phyloP scores from a whole-genome alignment of 2,888 invertebrate species.

The Apotomis turbidana region DNA sequence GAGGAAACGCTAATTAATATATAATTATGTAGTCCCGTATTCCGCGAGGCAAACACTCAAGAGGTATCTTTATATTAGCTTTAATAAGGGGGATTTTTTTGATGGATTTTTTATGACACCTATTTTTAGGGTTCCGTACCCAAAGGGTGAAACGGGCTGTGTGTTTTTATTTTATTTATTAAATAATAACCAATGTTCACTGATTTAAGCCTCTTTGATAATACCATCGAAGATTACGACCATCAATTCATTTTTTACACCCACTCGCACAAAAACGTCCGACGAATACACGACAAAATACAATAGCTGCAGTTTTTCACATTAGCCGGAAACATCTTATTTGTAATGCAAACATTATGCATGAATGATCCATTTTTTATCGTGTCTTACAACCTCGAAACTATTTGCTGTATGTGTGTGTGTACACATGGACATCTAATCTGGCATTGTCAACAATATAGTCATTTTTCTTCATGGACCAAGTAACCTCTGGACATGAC shows the following conservation, averaged over 20 bases:
- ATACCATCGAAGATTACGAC: too few species aligned
- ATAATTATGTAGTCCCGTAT: neutral
- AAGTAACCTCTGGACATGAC: too few species aligned
- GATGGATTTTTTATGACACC: too few species aligned
- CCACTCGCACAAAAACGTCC: too few species aligned
- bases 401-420: neutral
- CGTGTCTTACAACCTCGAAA: neutral
- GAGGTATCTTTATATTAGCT: neutral
- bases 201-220: too few species aligned
- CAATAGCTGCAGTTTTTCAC: neutral
- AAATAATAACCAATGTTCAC: too few species aligned
- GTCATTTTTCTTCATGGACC: too few species aligned
- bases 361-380: conserved; percentile 15
- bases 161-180: too few species aligned
- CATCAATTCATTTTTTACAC: too few species aligned
- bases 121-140: too few species aligned
- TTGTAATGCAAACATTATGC: conserved; percentile 19
- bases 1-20: conserved; percentile 56
- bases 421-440: neutral
- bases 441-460: neutral
- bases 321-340: conserved; percentile 10
- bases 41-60: conserved; percentile 10
- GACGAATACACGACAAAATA: neutral
- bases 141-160: too few species aligned
- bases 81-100: too few species aligned